Evolutionary conservation across 2,888 invertebrate genomes (phyloP).

Genomic region (Operophtera brumata): DNA sequence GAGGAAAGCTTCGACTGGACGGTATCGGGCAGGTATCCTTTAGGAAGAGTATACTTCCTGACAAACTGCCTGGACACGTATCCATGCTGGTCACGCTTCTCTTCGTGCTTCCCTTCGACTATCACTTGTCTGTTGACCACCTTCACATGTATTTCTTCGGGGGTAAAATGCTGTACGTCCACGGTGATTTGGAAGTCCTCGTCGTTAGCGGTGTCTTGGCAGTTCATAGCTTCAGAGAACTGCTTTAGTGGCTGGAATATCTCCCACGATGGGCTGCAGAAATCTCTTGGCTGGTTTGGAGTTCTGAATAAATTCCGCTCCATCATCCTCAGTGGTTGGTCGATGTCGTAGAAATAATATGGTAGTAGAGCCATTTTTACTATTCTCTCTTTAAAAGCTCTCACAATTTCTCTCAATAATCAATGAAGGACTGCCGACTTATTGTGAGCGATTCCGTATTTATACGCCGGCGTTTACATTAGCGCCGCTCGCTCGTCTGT

Average conservation of each 20-base stretch:
- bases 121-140: constrained; percentile 84
- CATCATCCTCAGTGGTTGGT: constrained; percentile 59
- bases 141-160: constrained; percentile 88
- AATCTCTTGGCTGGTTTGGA: constrained; percentile 41
- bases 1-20: constrained; percentile 87
- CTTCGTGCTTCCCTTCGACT: constrained; percentile 89
- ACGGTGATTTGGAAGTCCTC: constrained; percentile 84
- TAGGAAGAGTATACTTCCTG: constrained; percentile 86
- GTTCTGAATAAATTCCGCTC: constrained; percentile 57
- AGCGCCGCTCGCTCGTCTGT: constrained; percentile 41
- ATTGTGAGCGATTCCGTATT: constrained; percentile 31
- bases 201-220: constrained; percentile 69
- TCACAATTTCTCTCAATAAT: constrained; percentile 21
- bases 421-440: constrained; percentile 19
- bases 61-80: constrained; percentile 87
- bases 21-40: constrained; percentile 85
- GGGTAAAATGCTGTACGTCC: constrained; percentile 89
- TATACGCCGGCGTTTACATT: constrained; percentile 37
- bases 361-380: constrained; percentile 61
- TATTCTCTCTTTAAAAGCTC: neutral
- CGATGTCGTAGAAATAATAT: constrained; percentile 52
- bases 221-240: constrained; percentile 54
- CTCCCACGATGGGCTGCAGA: constrained; percentile 41
- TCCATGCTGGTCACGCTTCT: constrained; percentile 86
- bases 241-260: constrained; percentile 56